Evolutionary conservation across 2,797 vertebrate genomes (phyloP).

Genomic region (Natrix natrix): DNA sequence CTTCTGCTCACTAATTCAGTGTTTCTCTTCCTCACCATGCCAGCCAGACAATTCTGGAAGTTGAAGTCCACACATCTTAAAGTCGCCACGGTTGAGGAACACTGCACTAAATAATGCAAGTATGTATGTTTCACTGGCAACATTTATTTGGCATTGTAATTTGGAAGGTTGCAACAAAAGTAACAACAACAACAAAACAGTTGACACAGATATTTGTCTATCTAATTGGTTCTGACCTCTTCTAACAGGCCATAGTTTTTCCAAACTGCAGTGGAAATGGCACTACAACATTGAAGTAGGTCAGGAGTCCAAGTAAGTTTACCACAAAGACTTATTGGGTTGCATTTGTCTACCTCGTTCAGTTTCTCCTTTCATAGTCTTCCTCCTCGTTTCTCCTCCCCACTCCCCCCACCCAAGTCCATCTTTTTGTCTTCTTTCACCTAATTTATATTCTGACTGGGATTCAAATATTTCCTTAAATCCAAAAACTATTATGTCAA

Average conservation of each 20-base stretch:
- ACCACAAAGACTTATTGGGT: not conserved
- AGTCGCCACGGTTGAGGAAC: not conserved
- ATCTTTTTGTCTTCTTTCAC: not conserved
- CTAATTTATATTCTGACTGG: not conserved
- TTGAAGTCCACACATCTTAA: not conserved
- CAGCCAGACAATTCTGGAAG: not conserved
- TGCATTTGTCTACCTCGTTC: not conserved
- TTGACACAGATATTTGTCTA: not conserved
- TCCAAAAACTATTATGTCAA: not conserved
- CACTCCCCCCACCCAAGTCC: not conserved
- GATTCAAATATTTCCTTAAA: not conserved
- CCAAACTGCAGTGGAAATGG: not conserved
- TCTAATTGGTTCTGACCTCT: not conserved
- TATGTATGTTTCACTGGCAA: not conserved
- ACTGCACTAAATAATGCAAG: not conserved
- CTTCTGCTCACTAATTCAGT: not conserved
- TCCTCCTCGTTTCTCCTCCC: not conserved
- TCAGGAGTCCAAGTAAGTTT: not conserved
- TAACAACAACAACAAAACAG: not conserved
- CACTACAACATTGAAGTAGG: not conserved
- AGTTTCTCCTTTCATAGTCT: not conserved
- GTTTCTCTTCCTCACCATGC: not conserved
- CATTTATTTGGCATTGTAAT: not conserved
- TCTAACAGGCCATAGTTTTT: not conserved
- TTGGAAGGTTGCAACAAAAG: not conserved